Base-by-base conservation (phyloP, 2,113 vertebrate genomes). In the Eclectus roratus region DNA sequence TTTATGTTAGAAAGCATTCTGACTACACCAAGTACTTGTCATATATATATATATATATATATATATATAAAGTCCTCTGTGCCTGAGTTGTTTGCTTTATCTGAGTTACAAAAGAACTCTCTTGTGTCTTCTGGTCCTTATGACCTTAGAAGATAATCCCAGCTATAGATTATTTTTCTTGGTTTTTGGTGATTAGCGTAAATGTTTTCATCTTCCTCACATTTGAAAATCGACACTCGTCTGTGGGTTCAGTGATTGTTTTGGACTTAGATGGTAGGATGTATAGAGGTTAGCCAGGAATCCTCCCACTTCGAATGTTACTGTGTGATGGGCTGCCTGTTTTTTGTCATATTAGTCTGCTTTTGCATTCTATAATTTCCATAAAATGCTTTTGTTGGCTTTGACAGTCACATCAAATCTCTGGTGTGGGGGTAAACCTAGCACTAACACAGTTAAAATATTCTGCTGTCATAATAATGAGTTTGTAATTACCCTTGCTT, bases 381-480 rank as follows among this genome's bases (percentile, higher is more conserved):
- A 4, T 56, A 44, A 89, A 81, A 56, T 41, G 7, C 5, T 69
- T 91, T 74, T 63, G 66, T 82, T 82, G 31, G 39, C 61, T 94
- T 91, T 92, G 89, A 80, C 77, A 87, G 69, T 66, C 80, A 81
- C 72, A 93, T 89, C 83, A 92, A 84, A 92, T 80, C 91, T 92
- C 73, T 92, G 44, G 27, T 80, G 78, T 76, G 61, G 31, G 50
- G 65, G 39, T 68, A 93, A 91, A 46, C 35, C 43, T 71, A 50
- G 24, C 21, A 49, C 33, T 82, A 89, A 41, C 49, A 71, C 9
- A 83, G 85, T 47, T 92, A 93, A 96, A 93, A 79, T 94, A 93
- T 97, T 96, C 91, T 87, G 52, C 91, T 89, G 93, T 85, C 87
- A 94, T 37, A 65, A 33, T 96, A 94, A 96, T 82, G 93, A 95